Evolutionary conservation across 2,797 vertebrate genomes (phyloP).

Genomic region (Semotilus atromaculatus): DNA sequence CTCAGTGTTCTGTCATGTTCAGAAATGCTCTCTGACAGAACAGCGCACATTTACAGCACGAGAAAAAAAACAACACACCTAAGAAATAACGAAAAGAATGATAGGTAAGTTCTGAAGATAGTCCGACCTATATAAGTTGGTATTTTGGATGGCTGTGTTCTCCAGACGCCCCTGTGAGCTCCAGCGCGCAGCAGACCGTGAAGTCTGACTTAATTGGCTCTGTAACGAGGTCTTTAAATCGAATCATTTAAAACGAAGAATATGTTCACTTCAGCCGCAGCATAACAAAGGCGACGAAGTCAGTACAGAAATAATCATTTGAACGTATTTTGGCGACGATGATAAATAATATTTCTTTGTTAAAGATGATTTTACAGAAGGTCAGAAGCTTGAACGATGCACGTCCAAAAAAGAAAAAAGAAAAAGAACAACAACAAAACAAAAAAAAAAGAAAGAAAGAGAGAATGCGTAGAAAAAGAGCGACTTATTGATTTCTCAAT

Average conservation of each 20-base stretch:
- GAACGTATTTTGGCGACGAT: background rate
- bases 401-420: slow-evolving; percentile 21
- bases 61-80: background rate
- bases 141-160: slow-evolving; percentile 28
- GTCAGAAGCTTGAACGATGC: slow-evolving; percentile 24
- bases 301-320: background rate
- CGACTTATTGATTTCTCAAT: slow-evolving; percentile 69
- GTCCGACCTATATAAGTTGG: slow-evolving; percentile 20
- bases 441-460: background rate
- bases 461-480: slow-evolving; percentile 40
- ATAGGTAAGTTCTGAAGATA: background rate
- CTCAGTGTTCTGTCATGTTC: slow-evolving; percentile 47
- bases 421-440: no score
- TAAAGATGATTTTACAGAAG: slow-evolving; percentile 8
- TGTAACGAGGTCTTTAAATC: slow-evolving; percentile 41
- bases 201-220: slow-evolving; percentile 55
- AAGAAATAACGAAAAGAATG: background rate
- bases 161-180: slow-evolving; percentile 28
- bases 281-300: slow-evolving; percentile 7
- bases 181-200: slow-evolving; percentile 48
- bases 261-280: slow-evolving; percentile 1
- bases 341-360: slow-evolving; percentile 30
- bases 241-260: slow-evolving; percentile 27
- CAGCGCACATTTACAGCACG: slow-evolving; percentile 36
- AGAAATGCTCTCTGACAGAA: slow-evolving; percentile 51